These are phyloP conservation scores for Microplitis manilae DNA, from an alignment of 2,888 invertebrate genomes.

Conservation along the genomic window DNA sequence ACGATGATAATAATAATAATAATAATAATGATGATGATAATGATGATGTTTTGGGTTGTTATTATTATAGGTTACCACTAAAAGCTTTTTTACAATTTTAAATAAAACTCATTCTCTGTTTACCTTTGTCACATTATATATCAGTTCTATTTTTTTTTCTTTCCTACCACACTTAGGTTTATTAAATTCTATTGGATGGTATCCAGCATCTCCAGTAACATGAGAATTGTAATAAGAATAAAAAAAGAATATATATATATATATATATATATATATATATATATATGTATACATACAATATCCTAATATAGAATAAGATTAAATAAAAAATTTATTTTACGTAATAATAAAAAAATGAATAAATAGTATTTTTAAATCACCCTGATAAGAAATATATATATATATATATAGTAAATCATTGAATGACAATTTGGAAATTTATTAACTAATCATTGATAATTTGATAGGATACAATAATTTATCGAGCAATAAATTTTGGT, in stretches of 20 bases:
- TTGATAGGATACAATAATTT: not conserved
- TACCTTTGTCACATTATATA: not conserved
- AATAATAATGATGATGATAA: not conserved
- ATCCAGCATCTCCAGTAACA: constrained; percentile 45
- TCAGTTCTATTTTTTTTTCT: not conserved
- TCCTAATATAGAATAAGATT: too few relatives aligned
- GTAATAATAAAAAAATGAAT: too few relatives aligned
- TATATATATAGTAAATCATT: too few relatives aligned
- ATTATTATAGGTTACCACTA: constrained; percentile 17
- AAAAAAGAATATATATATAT: not conserved
- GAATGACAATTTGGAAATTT: not conserved
- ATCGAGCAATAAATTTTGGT: constrained; percentile 10
- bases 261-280: not conserved
- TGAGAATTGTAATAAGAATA: not conserved
- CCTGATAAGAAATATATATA: too few relatives aligned
- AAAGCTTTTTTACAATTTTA: constrained; percentile 1
- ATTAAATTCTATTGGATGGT: constrained; percentile 55
- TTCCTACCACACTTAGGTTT: constrained; percentile 54
- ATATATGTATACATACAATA: not conserved
- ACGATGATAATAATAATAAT: too few relatives aligned
- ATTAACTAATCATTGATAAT: not conserved
- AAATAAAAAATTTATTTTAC: too few relatives aligned
- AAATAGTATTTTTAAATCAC: too few relatives aligned
- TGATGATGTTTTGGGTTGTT: not conserved
- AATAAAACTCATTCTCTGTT: not conserved